Percentiles rank a stretch among this genome's conserved stretches.
phyloP scores from a whole-genome alignment of 2,888 invertebrate genomes.

The Congeria kusceri region DNA sequence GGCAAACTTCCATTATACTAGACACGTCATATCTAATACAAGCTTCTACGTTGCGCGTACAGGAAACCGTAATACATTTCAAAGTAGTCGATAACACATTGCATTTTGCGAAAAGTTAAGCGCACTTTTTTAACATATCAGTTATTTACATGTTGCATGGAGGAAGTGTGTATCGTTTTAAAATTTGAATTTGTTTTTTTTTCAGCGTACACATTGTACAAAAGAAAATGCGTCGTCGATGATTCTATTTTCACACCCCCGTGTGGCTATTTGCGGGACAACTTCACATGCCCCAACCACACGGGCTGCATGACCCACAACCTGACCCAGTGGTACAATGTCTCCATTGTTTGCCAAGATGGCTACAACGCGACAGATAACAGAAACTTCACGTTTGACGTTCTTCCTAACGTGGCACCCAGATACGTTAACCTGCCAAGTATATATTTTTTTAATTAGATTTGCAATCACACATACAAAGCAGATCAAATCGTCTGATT shows the following conservation, averaged over 20 bases:
- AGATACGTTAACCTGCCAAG: conserved; percentile 15
- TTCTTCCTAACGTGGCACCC: conserved; percentile 11
- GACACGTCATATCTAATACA: no score
- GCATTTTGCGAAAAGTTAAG: no score
- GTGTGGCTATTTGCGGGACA: conserved; percentile 14
- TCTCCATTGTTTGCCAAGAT: conserved; percentile 20
- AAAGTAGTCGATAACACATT: no score
- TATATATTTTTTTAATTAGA: neutral
- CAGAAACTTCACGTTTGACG: conserved; percentile 7
- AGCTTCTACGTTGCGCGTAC: no score
- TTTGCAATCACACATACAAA: no score
- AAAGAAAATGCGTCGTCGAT: neutral
- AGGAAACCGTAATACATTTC: no score
- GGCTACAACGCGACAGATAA: neutral
- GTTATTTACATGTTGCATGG: no score
- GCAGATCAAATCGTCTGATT: no score
- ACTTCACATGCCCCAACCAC: neutral
- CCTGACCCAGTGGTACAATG: conserved; percentile 7
- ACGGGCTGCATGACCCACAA: conserved; percentile 28
- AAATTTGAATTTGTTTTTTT: neutral
- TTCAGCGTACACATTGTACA: conserved; percentile 22
- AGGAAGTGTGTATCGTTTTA: no score
- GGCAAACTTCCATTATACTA: no score
- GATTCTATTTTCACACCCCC: neutral
- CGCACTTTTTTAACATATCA: no score